Base-by-base conservation (phyloP, 2,113 vertebrate species). In the Nibea albiflora region DNA sequence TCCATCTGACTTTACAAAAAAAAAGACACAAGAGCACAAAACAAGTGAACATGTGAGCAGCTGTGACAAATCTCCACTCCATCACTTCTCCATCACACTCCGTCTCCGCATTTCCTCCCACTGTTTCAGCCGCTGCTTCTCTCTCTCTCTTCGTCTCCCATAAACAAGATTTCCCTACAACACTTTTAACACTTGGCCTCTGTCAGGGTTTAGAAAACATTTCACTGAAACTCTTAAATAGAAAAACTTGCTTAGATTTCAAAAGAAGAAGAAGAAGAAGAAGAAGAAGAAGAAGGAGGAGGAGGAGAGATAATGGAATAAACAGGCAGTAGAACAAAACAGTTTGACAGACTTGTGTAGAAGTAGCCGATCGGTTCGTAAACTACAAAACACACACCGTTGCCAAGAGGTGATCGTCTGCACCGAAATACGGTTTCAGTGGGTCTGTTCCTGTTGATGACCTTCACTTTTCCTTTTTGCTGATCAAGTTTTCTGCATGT, bases 31-130 rank as follows among this genome's bases (percentile, higher is more conserved):
- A 35, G 1, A 2, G 24, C 24, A 26, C 24, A 81, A 84, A 83
- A 67, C 67, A 80, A 74, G 56, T 22, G 66, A 66, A 62, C 49
- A 70, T 78, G 80, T 54, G 81, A 82, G 77, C 85, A 88, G 85
- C 85, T 88, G 86, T 70, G 81, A 64, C 77, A 68, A 31, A 83
- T 77, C 79, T 26, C 58, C 44, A 26, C 54, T 54, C 31, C 14
- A 31, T 65, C 71, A 70, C 67, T 76, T 24, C 75, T 76, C 60
- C 50, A 56, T 78, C 65, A 61, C 70, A 35, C 53, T 20, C 17
- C 28, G 46, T 66, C 75, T 58, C 56, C 16, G 44, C 44, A 15
- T 74, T 26, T 28, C 56, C n/a, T 44, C 49, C 22, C 47, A 3
- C 31, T 2, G 17, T 69, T 71, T 72, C 69, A 20, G 73, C 28